Base-by-base conservation (phyloP, 1,140 invertebrate genomes). In the Venustaconcha ellipsiformis region DNA sequence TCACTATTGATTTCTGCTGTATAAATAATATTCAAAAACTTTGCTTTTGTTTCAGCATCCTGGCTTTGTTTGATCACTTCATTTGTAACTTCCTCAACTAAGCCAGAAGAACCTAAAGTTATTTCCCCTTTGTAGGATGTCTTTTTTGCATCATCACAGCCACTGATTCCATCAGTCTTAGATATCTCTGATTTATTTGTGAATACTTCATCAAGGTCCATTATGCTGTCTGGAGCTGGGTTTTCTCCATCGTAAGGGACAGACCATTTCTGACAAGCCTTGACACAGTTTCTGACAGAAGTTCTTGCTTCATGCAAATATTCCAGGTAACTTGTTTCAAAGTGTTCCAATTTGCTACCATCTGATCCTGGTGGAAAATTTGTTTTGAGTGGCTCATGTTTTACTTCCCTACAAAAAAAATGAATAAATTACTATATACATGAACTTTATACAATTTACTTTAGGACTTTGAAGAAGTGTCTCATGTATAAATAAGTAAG, bases 181-280 rank as follows among this genome's bases (percentile, higher is more conserved):
- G 59, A 18, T 14, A 62, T 23, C 18, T 23, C 37, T 48, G 37
- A 48, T 48, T 48, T 48, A 48, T 6, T 48, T 48, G 65, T 67
- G 2, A 67, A 67, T 26, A n/a, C 20, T 48, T 48, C 37, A 48
- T 48, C 37, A 48, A 48, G 37, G 37, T 48, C 37, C 37, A 48
- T 48, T 48, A 48, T 48, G 37, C 37, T 48, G 37, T 48, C 37
- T 48, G 86, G 86, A 72, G 90, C 84, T 57, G 92, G 91, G 80
- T 90, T 90, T 70, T 92, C 91, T n/a, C 92, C 93, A 84, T 95
- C 93, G 83, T 96, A 97, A 23, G 90, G 92, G 73, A 93, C 93
- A 14, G 92, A 94, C 97, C 97, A 98, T 67, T 91, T 91, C 0
- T 88, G 85, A 83, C 95, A 96, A 0, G 95, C 95, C 17, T 92